These are phyloP conservation scores for Porites australiensis DNA, from an alignment of 64 coral and sea anemone genomes.

Conservation along the genomic window DNA sequence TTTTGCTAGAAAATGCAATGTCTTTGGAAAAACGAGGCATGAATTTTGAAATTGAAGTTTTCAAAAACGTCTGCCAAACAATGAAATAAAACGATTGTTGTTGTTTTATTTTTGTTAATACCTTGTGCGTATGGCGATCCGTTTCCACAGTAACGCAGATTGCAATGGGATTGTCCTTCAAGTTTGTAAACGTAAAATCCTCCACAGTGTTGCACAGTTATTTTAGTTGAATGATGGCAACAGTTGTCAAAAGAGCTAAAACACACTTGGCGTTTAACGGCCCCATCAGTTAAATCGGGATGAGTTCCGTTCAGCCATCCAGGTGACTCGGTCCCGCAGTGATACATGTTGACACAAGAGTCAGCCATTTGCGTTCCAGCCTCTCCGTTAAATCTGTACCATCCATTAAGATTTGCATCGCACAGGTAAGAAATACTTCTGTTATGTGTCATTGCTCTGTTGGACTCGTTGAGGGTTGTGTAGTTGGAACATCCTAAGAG, in stretches of 20 bases:
- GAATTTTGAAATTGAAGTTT: too few species aligned
- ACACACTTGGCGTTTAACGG: neutral
- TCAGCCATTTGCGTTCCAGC: conserved; percentile 5
- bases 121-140: neutral
- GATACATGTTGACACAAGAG: neutral
- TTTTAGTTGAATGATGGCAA: neutral
- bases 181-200: neutral
- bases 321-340: neutral
- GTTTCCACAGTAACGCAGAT: neutral
- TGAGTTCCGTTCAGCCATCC: neutral
- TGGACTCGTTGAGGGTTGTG: conserved; percentile 13
- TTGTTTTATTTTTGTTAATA: neutral
- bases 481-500: conserved; percentile 18
- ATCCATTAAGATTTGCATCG: conserved; percentile 3
- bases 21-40: too few species aligned
- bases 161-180: neutral
- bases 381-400: neutral
- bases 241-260: neutral
- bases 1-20: too few species aligned
- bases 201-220: neutral
- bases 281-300: neutral
- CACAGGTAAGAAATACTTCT: neutral
- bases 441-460: neutral
- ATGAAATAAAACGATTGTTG: too few species aligned
- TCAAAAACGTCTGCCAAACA: too few species aligned